These are phyloP conservation scores for Triplophysa tibetana DNA, from an alignment of 2,113 vertebrate genomes.

Conservation along the genomic window DNA sequence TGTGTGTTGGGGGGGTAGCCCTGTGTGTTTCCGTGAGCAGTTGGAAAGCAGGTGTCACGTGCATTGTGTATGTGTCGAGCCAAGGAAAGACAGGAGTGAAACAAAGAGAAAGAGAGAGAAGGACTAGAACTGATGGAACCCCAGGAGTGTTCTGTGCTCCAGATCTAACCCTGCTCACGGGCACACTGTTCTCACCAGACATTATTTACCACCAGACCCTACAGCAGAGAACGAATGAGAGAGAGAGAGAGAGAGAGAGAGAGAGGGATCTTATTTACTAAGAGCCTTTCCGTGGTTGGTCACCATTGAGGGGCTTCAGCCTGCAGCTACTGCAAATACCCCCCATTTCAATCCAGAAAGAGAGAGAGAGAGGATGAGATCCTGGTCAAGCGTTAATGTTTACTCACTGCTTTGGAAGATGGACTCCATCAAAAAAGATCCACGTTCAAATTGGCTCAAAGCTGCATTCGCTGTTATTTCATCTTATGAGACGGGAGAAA, in stretches of 20 bases:
- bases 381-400: slow-evolving; percentile 76
- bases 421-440: slow-evolving; percentile 70
- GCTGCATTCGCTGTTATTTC: slow-evolving; percentile 46
- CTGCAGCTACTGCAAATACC: slow-evolving; percentile 76
- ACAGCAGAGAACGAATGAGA: slow-evolving; percentile 56
- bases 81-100: slow-evolving; percentile 45
- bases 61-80: slow-evolving; percentile 35
- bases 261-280: slow-evolving; percentile 72
- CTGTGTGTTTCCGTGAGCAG: not conserved
- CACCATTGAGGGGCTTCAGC: slow-evolving; percentile 72
- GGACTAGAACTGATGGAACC: slow-evolving; percentile 61
- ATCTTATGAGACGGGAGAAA: slow-evolving; percentile 44
- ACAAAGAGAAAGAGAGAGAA: slow-evolving; percentile 53
- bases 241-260: slow-evolving; percentile 60
- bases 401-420: slow-evolving; percentile 74
- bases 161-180: slow-evolving; percentile 71
- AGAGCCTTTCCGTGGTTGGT: slow-evolving; percentile 65
- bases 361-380: slow-evolving; percentile 67
- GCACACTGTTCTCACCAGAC: slow-evolving; percentile 72
- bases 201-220: slow-evolving; percentile 75
- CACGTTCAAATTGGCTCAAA: slow-evolving; percentile 64
- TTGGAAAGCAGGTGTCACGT: slow-evolving; percentile 22
- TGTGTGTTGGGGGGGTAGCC: slow-evolving; percentile 24
- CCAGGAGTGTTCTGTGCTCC: slow-evolving; percentile 66
- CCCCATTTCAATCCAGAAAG: slow-evolving; percentile 72